Base-by-base conservation (phyloP, 1,140 invertebrate genomes). In the Halotydeus destructor region DNA sequence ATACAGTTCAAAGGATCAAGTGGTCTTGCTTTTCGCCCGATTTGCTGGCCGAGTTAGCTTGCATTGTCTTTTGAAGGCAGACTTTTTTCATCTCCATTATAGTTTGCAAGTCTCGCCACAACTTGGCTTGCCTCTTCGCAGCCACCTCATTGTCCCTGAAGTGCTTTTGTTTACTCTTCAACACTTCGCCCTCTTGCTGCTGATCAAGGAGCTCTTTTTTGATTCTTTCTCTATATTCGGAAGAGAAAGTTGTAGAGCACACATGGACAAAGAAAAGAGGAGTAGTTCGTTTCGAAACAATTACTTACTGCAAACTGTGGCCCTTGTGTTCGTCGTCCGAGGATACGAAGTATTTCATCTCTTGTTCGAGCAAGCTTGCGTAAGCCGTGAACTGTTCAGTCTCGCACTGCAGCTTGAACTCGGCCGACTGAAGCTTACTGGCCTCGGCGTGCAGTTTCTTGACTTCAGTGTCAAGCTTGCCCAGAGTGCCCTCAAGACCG, bases 81-180 rank as follows among this genome's bases (percentile, higher is more conserved):
- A 54, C 47, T 35, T 53, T 49, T 47, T 67, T 67, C 38, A 55
- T 54, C 42, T 64, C 61, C 45, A 66, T 44, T 0, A 66, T 50
- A 21, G 54, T 49, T 41, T 67, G 55, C 5, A 76, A 52, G 58
- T 74, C 68, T 36, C 62, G 66, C 74, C 74, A 77, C 57, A 74
- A 67, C 47, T 68, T 64, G 43, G 68, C 67, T 58, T 77, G 75
- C 45, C 66, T 66, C 30, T 67, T 62, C 28, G 66, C 64, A 28
- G 62, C 57, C 6, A 60, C 54, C 31, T 69, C 63, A 34, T 61
- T 62, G 33, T 73, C 67, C 33, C 66, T 63, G 1, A 74, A 59
- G 28, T 55, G 54, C 51, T 69, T 71, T 54, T 74, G 70, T 43
- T 71, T 64, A 28, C 73, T 67, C 36, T 67, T 63, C 3, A 75